Base-by-base conservation (phyloP, 1,140 invertebrate species). In the Oncopeltus fasciatus region DNA sequence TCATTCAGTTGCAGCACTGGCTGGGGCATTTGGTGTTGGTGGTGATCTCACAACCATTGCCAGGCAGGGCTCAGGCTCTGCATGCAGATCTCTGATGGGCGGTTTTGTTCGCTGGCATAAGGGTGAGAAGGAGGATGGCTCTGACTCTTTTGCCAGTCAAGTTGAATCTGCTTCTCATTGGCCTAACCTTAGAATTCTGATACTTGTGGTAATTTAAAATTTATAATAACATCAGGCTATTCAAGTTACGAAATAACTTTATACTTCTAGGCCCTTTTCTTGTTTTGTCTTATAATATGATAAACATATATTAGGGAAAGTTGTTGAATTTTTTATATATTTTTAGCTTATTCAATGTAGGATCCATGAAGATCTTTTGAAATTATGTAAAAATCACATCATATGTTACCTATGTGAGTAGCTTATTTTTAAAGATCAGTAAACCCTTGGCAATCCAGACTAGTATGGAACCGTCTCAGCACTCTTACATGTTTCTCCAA, bases 51-150 rank as follows among this genome's bases (percentile, higher is more conserved):
- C 90, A 56, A 75, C 75, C 9, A 83, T 95, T 60, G 92, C 92
- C 1, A 80, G 92, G 67, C 74, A 82, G 65, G 96, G 96, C 21
- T 97, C 94, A 57, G 97, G 96, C 11, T 96, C 92, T 72, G 96
- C 96, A 1, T 98, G 95, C 74, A 80, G 97, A 53, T 98, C 95
- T 76, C 75, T 97, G 18, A 84, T 84, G 70, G 94, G 94, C 47
- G 96, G 96, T 44, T 98, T 98, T 77, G 65, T 66, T 27, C 80
- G 82, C 61, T 99, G 96, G 97, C 78, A 83, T 38, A 83, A 81
- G 66, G 93, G 94, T 9, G 69, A 70, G 1, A 66, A 76, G 31
- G 69, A 74, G 0, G 80, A 86, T 73, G 92, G 91, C 11, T 72
- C 70, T n/a, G 93, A 97, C 76, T 94, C 92, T 1, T 73, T 90